Evolutionary conservation across 2,797 vertebrate species (phyloP), one percentile per base, ranked within the genome.

Genomic region (Phrynocephalus guinanensis): DNA sequence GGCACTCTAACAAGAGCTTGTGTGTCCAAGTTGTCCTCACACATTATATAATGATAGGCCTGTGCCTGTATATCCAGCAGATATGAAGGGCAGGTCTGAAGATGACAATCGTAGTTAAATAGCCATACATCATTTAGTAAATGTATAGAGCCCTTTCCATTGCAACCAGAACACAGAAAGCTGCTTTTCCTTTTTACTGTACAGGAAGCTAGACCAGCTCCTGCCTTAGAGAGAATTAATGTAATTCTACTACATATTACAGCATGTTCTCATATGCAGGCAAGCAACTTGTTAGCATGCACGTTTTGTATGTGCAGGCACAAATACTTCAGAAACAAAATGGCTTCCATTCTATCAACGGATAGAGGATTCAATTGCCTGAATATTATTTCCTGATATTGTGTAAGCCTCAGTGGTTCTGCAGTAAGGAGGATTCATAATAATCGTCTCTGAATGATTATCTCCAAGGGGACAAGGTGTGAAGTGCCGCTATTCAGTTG

Each of bases 341-440:
- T 33, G 56, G 16, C 63, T 92, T 77, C 81, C 30, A 50, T 38
- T 30, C 38, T 86, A 75, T 82, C 79, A 89, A 16, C 76, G 81
- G 6, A n/a, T n/a, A n/a, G 5, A 89, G 56, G 73, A 83, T 84
- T 91, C 78, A 85, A 56, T n/a, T 91, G 75, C 70, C 75, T 86
- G 71, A 68, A 56, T 87, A 78, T 82, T 87, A 85, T 88, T 90
- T 92, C 86, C 72, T 87, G 73, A 88, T 83, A 83, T 13, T 87
- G 6, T 88, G 67, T 48, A 70, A 33, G 20, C 16, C 20, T 60
- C 67, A 81, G 67, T 24, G 84, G 67, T 90, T 93, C 75, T 88
- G 20, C 30, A 68, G 28, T 6, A 28, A 33, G 13, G 50, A 15
- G 83, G n/a, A n/a, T n/a, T n/a, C 93, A 93, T 79, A 86, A 9